These are phyloP conservation scores for Geotrypetes seraphini DNA, from an alignment of 2,797 vertebrate species.

Conservation along the genomic window DNA sequence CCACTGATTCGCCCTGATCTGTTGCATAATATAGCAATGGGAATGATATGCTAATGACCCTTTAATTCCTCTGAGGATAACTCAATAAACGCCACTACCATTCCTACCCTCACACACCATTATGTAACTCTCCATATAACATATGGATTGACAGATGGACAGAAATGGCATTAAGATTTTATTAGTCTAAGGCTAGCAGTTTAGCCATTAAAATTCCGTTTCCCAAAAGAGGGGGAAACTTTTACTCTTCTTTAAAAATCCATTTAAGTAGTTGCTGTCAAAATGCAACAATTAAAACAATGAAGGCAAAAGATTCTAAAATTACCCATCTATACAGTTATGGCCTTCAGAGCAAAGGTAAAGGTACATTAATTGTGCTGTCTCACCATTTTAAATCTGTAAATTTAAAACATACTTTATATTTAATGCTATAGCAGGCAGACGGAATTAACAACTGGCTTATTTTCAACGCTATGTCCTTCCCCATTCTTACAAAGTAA, in stretches of 20 bases:
- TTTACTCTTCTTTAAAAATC: constrained; percentile 59
- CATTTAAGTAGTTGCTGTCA: constrained; percentile 54
- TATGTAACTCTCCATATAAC: constrained; percentile 45
- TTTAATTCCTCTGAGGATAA: constrained; percentile 16
- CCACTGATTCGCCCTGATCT: constrained; percentile 21
- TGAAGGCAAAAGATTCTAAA: constrained; percentile 61
- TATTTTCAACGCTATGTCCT: constrained; percentile 42
- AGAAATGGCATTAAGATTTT: constrained; percentile 52
- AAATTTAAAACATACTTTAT: constrained; percentile 58
- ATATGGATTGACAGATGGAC: constrained; percentile 51
- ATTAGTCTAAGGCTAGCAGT: constrained; percentile 63
- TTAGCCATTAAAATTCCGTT: constrained; percentile 68
- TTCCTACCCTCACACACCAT: constrained; percentile 37
- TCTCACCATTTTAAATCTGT: constrained; percentile 55
- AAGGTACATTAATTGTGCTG: constrained; percentile 70
- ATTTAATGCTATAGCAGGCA: constrained; percentile 63
- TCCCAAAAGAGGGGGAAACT: constrained; percentile 55
- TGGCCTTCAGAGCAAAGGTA: constrained; percentile 58
- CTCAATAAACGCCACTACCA: constrained; percentile 37
- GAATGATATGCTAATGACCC: constrained; percentile 5
- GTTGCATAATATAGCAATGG: constrained; percentile 19
- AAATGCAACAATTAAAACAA: constrained; percentile 58
- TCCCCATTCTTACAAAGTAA: constrained; percentile 54
- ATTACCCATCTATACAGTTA: constrained; percentile 52
- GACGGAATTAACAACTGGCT: constrained; percentile 59